phyloP scores from a whole-genome alignment of 2,888 invertebrate genomes.

The Caenorhabditis plicata region DNA sequence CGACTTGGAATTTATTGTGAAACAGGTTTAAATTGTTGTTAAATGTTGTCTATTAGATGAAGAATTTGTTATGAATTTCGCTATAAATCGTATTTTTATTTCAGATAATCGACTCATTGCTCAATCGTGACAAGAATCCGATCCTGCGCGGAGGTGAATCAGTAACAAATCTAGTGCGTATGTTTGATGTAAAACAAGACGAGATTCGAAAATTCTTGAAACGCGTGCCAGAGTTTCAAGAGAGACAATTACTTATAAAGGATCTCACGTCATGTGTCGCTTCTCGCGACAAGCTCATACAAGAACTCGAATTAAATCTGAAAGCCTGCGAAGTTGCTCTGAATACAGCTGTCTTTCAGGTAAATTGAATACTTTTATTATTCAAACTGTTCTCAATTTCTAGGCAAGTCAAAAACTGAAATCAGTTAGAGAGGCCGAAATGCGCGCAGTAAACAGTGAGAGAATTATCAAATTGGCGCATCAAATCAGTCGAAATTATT shows the following conservation, averaged over 20 bases:
- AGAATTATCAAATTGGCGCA: conserved; percentile 56
- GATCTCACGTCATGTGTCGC: conserved; percentile 40
- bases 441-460: conserved; percentile 52
- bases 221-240: conserved; percentile 46
- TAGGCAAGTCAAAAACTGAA: conserved; percentile 54
- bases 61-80: background rate
- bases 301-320: conserved; percentile 41
- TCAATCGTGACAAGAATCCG: conserved; percentile 35
- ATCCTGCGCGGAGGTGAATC: conserved; percentile 18
- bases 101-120: conserved; percentile 42
- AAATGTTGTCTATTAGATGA: background rate
- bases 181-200: conserved; percentile 39
- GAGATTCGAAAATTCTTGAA: conserved; percentile 18
- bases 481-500: conserved; percentile 54
- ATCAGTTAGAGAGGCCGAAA: conserved; percentile 42
- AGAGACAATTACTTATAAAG: conserved; percentile 47
- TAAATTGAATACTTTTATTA: conserved; percentile 10
- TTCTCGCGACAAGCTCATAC: conserved; percentile 44
- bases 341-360: conserved; percentile 47
- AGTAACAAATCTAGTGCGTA: conserved; percentile 24
- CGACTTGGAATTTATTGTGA: conserved; percentile 44
- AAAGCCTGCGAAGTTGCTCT: conserved; percentile 45
- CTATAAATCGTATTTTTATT: conserved; percentile 1
- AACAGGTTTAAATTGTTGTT: conserved; percentile 45
- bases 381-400: conserved; percentile 4